Percentiles rank a stretch among this genome's conserved stretches.
Evolutionary conservation across 2,888 invertebrate species (phyloP).

Genomic region (Furcula furcula): DNA sequence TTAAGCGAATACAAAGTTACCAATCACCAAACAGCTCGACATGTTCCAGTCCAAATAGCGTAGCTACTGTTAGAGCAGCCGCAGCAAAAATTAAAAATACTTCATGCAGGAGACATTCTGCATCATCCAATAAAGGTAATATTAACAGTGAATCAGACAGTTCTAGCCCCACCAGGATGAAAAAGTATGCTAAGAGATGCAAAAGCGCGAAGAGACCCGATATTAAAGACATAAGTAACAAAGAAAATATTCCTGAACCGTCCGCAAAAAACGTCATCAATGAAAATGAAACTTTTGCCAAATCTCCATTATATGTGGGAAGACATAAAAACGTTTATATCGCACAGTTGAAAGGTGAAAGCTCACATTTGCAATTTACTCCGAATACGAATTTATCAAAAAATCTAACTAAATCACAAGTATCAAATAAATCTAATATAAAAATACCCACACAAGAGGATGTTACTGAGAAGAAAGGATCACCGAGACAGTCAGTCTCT

Average conservation of each 20-base stretch:
- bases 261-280: constrained; percentile 36
- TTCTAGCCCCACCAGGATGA: constrained; percentile 35
- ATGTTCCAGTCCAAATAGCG: constrained; percentile 61
- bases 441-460: constrained; percentile 34
- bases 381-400: constrained; percentile 30
- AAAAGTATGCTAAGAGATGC: constrained; percentile 41
- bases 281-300: constrained; percentile 27
- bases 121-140: constrained; percentile 39
- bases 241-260: constrained; percentile 58
- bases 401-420: constrained; percentile 28
- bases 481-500: constrained; percentile 25
- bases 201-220: constrained; percentile 37
- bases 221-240: constrained; percentile 39
- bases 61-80: constrained; percentile 55
- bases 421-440: constrained; percentile 35
- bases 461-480: constrained; percentile 22
- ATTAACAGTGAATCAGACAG: constrained; percentile 44
- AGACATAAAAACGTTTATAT: constrained; percentile 45
- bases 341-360: constrained; percentile 43
- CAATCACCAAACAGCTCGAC: constrained; percentile 57
- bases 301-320: constrained; percentile 31
- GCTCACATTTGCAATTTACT: constrained; percentile 26
- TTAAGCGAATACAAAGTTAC: constrained; percentile 33
- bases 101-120: constrained; percentile 36
- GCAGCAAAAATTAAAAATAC: constrained; percentile 33